phyloP scores from a whole-genome alignment of 2,888 invertebrate species.

The Odiellus spinosus region DNA sequence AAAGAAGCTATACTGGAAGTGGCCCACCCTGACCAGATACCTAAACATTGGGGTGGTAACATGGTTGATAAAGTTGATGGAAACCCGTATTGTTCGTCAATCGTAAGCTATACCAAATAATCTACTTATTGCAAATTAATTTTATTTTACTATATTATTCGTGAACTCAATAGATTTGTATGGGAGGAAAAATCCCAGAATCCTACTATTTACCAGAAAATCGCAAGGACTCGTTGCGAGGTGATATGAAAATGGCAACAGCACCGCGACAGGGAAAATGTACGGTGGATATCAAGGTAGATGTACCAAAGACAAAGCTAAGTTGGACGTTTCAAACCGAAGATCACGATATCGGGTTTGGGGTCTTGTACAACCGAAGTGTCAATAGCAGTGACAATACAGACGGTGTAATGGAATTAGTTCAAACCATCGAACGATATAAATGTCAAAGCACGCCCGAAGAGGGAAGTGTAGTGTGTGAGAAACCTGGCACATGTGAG shows the following conservation, averaged over 20 bases:
- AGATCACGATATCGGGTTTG: slow-evolving; percentile 73
- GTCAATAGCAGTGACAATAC: slow-evolving; percentile 22
- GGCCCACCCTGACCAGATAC: too few relatives aligned
- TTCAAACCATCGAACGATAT: slow-evolving; percentile 55
- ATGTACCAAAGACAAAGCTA: slow-evolving; percentile 52
- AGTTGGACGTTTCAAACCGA: slow-evolving; percentile 83
- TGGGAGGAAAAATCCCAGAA: slow-evolving; percentile 70
- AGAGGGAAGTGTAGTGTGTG: slow-evolving; percentile 58
- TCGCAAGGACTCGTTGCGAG: slow-evolving; percentile 33
- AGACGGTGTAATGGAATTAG: slow-evolving; percentile 40
- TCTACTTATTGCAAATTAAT: too few relatives aligned
- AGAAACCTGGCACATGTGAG: slow-evolving; percentile 68
- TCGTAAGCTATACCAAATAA: too few relatives aligned
- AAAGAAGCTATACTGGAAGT: too few relatives aligned
- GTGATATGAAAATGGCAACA: slow-evolving; percentile 43
- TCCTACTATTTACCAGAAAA: slow-evolving; percentile 45
- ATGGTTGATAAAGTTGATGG: too few relatives aligned
- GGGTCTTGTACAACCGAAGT: slow-evolving; percentile 47
- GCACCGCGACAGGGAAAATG: slow-evolving; percentile 64
- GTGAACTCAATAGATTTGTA: slow-evolving; percentile 46
- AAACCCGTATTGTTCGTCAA: too few relatives aligned
- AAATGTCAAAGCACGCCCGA: slow-evolving; percentile 59
- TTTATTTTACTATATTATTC: too few relatives aligned
- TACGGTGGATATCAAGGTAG: slow-evolving; percentile 50
- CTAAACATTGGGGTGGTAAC: too few relatives aligned